Conservation (phyloP, 2,113 vertebrate genomes). For the Melanerpes formicivorus region DNA sequence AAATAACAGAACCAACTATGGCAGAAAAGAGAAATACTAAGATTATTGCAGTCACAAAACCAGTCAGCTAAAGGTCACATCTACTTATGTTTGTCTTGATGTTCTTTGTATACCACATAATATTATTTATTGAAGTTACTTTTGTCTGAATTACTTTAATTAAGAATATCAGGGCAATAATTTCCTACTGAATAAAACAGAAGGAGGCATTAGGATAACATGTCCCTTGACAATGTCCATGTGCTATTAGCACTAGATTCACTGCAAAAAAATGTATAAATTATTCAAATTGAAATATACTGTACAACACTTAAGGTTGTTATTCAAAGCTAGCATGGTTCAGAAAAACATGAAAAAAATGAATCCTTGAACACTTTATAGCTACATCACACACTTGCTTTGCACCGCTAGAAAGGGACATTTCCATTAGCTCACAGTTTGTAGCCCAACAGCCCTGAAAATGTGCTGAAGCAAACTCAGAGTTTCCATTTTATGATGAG, state of each 20-base stretch:
- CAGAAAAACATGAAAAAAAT: not conserved
- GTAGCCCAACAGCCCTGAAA: not conserved
- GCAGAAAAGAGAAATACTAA: not conserved
- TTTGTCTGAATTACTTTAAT: constrained; percentile 38
- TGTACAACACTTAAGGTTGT: not conserved
- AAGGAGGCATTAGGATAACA: constrained; percentile 40
- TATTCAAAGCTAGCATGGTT: not conserved
- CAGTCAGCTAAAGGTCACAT: not conserved
- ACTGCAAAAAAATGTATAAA: not conserved
- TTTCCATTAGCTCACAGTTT: not conserved
- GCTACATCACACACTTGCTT: not conserved
- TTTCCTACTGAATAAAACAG: constrained; percentile 56
- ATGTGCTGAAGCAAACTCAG: not conserved
- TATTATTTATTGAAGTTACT: not conserved
- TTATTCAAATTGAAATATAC: constrained; percentile 37
- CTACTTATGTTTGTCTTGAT: not conserved
- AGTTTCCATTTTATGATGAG: not conserved
- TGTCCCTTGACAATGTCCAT: not conserved
- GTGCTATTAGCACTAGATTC: not conserved
- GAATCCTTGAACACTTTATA: not conserved
- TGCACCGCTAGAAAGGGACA: not conserved
- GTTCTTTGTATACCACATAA: not conserved
- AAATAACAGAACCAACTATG: not conserved
- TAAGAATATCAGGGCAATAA: constrained; percentile 19
- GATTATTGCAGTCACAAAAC: not conserved